Conservation (phyloP, 2,888 invertebrate species). For the Eulithis prunata region DNA sequence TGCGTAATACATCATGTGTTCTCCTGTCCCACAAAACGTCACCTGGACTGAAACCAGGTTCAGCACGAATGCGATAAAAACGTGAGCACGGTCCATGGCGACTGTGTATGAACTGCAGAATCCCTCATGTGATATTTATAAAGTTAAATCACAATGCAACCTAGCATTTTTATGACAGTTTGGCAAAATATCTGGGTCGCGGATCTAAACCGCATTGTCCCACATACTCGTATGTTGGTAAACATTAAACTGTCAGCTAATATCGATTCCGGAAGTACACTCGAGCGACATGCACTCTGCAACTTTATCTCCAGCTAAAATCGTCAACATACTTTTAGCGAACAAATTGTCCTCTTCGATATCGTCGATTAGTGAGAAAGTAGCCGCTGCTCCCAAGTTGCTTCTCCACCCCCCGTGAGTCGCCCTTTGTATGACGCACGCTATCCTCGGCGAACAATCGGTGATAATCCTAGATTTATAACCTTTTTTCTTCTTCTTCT, state of each 20-base stretch:
- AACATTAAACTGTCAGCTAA: slow-evolving; percentile 73
- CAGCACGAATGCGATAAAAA: slow-evolving; percentile 48
- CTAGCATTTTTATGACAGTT: slow-evolving; percentile 51
- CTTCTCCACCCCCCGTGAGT: slow-evolving; percentile 64
- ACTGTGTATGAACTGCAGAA: slow-evolving; percentile 41
- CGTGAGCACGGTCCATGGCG: slow-evolving; percentile 55
- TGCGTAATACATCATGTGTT: slow-evolving; percentile 54
- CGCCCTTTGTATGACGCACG: slow-evolving; percentile 71
- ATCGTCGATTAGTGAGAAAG: slow-evolving; percentile 73
- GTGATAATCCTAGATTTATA: slow-evolving; percentile 66
- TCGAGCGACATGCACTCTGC: slow-evolving; percentile 79
- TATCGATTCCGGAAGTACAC: slow-evolving; percentile 75
- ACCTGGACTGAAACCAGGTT: slow-evolving; percentile 44
- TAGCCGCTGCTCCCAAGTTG: slow-evolving; percentile 72
- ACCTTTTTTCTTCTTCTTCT: slow-evolving; percentile 74
- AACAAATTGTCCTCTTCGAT: slow-evolving; percentile 69
- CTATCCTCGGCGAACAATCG: slow-evolving; percentile 73
- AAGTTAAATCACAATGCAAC: slow-evolving; percentile 54
- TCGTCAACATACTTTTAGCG: slow-evolving; percentile 70
- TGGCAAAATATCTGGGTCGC: slow-evolving; percentile 54
- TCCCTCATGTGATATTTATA: slow-evolving; percentile 41
- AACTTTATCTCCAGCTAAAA: slow-evolving; percentile 75
- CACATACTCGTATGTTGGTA: slow-evolving; percentile 59
- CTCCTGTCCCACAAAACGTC: slow-evolving; percentile 48
- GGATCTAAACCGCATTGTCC: slow-evolving; percentile 54